Base-by-base conservation (phyloP, 2,113 vertebrate genomes). In the Heterochromis multidens region DNA sequence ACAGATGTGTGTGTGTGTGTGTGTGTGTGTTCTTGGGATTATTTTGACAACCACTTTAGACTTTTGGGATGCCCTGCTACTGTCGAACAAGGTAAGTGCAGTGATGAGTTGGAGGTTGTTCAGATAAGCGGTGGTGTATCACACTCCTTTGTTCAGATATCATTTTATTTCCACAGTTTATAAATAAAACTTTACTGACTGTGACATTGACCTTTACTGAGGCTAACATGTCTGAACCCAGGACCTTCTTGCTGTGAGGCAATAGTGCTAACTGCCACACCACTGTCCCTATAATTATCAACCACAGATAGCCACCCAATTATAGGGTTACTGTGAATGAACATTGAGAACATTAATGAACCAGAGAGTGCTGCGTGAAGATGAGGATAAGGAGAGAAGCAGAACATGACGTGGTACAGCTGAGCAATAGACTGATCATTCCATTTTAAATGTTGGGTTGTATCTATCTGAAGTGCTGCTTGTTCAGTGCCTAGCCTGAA, bases 391-490 rank as follows among this genome's bases (percentile, higher is more conserved):
- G 54, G 21, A n/a, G 12, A 46, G 54, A 82, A 60, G 72, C n/a
- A 79, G 49, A 83, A 65, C 37, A 67, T 63, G 72, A 87, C 33
- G 46, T 27, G 35, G 25, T 74, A 16, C 74, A 58, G 85, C 27
- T 59, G 81, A 54, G 25, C 58, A 76, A 54, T 27, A 67, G 74
- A 78, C 23, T 67, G 31, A 83, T 86, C 63, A 77, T 70, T 14
- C 37, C 17, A 67, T 63, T 83, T 84, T n/a, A 87, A 80, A 46
- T 19, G 31, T 67, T 81, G 62, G 80, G 77, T 76, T 74, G 27
- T 57, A 46, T 61, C 57, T 57, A 63, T 78, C 33, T 67, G 59
- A 81, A 74, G 43, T 31, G 54, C 58, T 60, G 46, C 37, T 33
- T 82, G 65, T 46, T n/a, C 35, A 54, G 54, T 52, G 37, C 37